These are phyloP conservation scores for Phainopepla nitens DNA, from an alignment of 2,113 vertebrate species.

Conservation along the genomic window DNA sequence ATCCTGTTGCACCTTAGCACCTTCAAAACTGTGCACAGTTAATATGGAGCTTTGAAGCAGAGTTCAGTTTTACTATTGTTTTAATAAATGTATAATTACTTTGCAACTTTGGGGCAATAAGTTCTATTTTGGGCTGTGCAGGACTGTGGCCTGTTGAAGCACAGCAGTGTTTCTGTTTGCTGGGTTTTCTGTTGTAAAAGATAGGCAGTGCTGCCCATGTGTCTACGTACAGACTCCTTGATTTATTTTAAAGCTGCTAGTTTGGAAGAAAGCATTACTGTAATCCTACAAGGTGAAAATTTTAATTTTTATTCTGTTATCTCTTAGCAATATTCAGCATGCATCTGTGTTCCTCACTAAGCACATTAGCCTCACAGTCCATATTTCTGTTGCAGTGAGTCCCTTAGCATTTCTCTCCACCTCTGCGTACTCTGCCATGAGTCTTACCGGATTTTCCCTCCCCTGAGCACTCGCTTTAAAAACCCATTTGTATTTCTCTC, in stretches of 20 bases:
- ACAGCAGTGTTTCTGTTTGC: not conserved
- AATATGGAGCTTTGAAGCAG: not conserved
- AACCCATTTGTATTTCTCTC: not conserved
- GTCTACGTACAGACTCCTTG: accelerated
- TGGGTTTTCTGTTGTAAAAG: not conserved
- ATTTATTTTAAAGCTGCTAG: not conserved
- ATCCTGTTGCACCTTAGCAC: not conserved
- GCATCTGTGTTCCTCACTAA: not conserved
- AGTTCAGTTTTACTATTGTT: not conserved
- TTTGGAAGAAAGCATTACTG: not conserved
- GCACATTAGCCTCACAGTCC: not conserved
- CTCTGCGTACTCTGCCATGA: not conserved
- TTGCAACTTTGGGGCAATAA: not conserved
- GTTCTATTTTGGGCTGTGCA: not conserved
- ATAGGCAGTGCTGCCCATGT: not conserved
- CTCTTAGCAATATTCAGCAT: not conserved
- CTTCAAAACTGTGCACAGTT: not conserved
- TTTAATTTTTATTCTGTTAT: not conserved
- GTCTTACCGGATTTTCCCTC: not conserved
- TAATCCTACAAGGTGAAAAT: not conserved
- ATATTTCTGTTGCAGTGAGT: not conserved
- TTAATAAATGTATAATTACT: not conserved
- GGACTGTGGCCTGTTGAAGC: not conserved
- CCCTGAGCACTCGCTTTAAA: not conserved
- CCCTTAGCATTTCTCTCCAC: not conserved